Percentiles rank a stretch among this genome's conserved stretches.
Conservation (phyloP, 1,140 invertebrate genomes). For the Phymastichus coffea region DNA sequence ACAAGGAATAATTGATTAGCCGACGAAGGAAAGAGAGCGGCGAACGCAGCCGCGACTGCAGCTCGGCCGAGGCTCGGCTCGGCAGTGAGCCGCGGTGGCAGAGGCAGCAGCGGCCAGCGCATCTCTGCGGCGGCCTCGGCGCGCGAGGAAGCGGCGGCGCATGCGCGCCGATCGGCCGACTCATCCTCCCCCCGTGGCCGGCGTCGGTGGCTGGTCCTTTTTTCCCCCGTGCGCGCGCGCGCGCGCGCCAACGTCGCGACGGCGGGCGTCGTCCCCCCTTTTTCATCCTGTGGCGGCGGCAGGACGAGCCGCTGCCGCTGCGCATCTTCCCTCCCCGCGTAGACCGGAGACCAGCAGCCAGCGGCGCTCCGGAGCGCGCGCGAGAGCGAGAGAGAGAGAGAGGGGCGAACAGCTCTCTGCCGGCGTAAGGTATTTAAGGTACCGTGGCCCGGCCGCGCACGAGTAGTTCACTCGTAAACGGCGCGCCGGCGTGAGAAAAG, state of each 20-base stretch:
- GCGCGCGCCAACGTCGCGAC: not conserved
- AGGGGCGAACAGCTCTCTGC: not conserved
- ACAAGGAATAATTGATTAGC: not conserved
- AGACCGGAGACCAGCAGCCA: no score
- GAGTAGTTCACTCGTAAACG: slow-evolving; percentile 58
- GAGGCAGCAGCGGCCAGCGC: not conserved
- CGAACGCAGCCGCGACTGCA: not conserved
- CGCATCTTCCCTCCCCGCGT: not conserved
- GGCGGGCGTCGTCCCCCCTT: not conserved
- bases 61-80: no score
- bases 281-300: not conserved
- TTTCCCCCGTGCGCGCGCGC: not conserved
- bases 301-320: not conserved
- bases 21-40: no score
- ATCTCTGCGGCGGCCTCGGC: slow-evolving; percentile 9
- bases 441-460: slow-evolving; percentile 55
- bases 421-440: slow-evolving; percentile 58
- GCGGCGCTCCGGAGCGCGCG: not conserved
- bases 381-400: not conserved
- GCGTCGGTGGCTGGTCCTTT: no score
- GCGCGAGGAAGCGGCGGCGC: not conserved
- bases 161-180: no score
- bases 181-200: no score
- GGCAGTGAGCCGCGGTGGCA: no score
- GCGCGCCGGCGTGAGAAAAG: slow-evolving; percentile 42